A percentile compares a stretch with the other conserved stretches of the same genome.
Evolutionary conservation across 2,113 vertebrate genomes (phyloP).

Genomic region (Odobenus rosmarus): DNA sequence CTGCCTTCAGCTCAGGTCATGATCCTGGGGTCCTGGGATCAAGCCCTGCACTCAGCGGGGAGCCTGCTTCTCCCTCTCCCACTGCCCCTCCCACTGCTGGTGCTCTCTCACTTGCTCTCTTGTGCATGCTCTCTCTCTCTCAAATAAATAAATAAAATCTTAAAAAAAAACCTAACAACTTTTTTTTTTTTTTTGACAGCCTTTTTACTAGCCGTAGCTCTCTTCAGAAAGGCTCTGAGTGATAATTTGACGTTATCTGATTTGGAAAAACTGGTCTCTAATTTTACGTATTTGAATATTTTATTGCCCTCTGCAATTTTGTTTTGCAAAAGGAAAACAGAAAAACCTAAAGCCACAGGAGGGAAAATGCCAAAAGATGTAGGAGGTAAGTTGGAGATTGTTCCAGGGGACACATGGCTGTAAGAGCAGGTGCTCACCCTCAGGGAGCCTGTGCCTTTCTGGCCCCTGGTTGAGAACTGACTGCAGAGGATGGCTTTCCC

Average conservation of each 20-base stretch:
- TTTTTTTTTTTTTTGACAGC: not conserved
- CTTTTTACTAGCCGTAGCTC: fast-evolving
- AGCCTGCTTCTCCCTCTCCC: not conserved
- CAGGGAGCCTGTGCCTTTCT: not conserved
- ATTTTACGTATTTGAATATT: not conserved
- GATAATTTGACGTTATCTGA: not conserved
- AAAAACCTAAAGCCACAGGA: not conserved
- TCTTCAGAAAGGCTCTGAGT: not conserved
- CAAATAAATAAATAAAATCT: not conserved
- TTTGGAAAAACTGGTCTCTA: not conserved
- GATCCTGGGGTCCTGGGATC: no score
- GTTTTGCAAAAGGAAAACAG: conserved; percentile 36
- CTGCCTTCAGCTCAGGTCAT: no score
- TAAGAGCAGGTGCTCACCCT: fast-evolving
- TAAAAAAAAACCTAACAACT: not conserved
- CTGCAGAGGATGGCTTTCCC: no score
- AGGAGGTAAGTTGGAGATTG: not conserved
- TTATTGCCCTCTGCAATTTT: not conserved
- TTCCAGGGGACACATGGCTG: not conserved
- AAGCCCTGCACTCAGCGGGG: no score
- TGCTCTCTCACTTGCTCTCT: not conserved
- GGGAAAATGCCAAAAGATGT: not conserved
- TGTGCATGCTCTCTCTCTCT: not conserved
- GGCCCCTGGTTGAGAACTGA: no score
- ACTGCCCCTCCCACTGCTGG: not conserved